Percentiles rank a stretch among this genome's conserved stretches.
Evolutionary conservation across 92 coral and sea anemone genomes (phyloP).

Genomic region (Meandrina meandrites): DNA sequence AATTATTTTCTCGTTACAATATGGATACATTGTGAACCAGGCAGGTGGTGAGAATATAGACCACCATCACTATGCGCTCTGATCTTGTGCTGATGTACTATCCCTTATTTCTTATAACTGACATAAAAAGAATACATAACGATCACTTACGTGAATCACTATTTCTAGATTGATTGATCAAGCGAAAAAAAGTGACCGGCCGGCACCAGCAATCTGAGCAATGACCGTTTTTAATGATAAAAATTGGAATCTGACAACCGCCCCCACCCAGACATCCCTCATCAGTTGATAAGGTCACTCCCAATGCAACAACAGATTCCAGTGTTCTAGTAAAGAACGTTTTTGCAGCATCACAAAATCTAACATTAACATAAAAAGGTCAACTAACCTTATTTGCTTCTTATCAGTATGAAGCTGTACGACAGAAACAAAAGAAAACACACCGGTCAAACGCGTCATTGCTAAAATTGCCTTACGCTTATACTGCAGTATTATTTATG

Average conservation of each 20-base stretch:
- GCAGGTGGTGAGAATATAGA: neutral
- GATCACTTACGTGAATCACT: neutral
- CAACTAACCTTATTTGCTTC: constrained; percentile 87
- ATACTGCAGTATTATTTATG: neutral
- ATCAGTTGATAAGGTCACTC: neutral
- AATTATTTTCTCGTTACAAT: neutral
- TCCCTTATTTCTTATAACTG: neutral
- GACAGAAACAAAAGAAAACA: neutral
- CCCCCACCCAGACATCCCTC: neutral
- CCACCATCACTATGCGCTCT: neutral
- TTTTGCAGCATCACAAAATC: neutral
- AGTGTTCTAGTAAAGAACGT: too few relatives aligned
- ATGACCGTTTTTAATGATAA: neutral
- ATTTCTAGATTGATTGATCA: too few relatives aligned
- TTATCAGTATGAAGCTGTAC: constrained; percentile 92
- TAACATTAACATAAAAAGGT: neutral
- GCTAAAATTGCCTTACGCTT: neutral
- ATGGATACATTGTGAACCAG: neutral
- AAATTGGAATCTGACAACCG: neutral
- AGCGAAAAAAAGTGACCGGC: too few relatives aligned
- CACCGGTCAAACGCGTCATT: too few relatives aligned
- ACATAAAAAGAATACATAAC: neutral
- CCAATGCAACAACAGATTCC: neutral
- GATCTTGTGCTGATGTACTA: neutral
- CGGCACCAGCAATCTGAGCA: too few relatives aligned